Base-by-base conservation (phyloP, 64 coral and sea anemone species). In the Montipora sp. region DNA sequence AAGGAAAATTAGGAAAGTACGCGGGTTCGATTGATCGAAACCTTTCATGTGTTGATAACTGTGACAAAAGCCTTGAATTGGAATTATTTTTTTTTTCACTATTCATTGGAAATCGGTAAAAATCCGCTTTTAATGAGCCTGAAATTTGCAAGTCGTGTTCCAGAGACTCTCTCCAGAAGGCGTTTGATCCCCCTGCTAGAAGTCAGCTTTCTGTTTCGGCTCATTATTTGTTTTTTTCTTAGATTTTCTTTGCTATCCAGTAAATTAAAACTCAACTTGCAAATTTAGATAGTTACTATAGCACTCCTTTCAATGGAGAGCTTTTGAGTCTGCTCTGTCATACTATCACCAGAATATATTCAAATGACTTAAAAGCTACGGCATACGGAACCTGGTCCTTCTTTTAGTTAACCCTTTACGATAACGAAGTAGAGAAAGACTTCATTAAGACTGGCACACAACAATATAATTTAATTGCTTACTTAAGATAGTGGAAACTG, bases 401-500 rank as follows among this genome's bases (percentile, higher is more conserved):
- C 82, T 19, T 20, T 8, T 50, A 72, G 14, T 46, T 70, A 85
- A 85, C 15, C 18, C 43, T 13, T 68, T 48, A 72, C 68, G 68
- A 85, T 49, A 11, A 22, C 68, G 47, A 85, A 50, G 82, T 71
- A 71, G 63, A 45, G 14, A 43, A 48, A 85, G 47, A 85, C 11
- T 14, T 83, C 59, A 68, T 83, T 83, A 83, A 59, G 47, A 72
- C 46, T 50, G 43, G 44, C 65, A 47, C 82, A 72, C 9, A 46
- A 85, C 82, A 85, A 85, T 72, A 85, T 51, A 47, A 85, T 70
- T 85, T 72, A 71, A 85, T 85, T 85, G 82, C 65, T 21, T 85
- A 85, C 68, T 85, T 85, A 85, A 85, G 82, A 70, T 85, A 85
- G 65, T 72, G 66, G 57, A 83, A 59, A 83, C 80, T 83, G 65